Percentiles rank a stretch among this genome's conserved stretches.
phyloP scores from a whole-genome alignment of 2,113 vertebrate species.

The Misgurnus anguillicaudatus region DNA sequence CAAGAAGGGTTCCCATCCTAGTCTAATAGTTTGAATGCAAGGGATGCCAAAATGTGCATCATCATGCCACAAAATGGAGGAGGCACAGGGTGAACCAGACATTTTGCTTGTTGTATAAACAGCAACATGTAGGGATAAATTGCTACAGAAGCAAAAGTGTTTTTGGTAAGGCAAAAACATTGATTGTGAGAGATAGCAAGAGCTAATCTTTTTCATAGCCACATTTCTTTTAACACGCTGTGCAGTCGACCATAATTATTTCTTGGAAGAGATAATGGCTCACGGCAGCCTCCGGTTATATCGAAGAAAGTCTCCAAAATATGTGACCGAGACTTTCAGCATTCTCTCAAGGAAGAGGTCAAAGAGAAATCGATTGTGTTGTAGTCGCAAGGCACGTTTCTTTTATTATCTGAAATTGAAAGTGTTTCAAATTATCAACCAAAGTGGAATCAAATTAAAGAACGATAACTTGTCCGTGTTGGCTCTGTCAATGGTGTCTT shows the following conservation, averaged over 20 bases:
- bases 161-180: neutral
- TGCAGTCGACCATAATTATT: slow-evolving; percentile 31
- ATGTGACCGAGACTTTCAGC: slow-evolving; percentile 19
- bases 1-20: slow-evolving; percentile 32
- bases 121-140: neutral
- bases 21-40: slow-evolving; percentile 48
- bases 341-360: slow-evolving; percentile 49
- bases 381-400: slow-evolving; percentile 41
- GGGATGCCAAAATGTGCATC: slow-evolving; percentile 16
- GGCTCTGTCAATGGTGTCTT: neutral
- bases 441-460: slow-evolving; percentile 28
- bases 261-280: slow-evolving; percentile 38
- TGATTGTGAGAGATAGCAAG: neutral
- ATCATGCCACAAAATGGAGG: slow-evolving; percentile 29
- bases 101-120: slow-evolving; percentile 24
- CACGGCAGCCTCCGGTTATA: neutral
- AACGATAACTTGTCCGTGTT: neutral
- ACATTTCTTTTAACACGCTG: neutral
- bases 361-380: slow-evolving; percentile 52
- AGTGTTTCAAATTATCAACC: slow-evolving; percentile 54
- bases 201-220: slow-evolving; percentile 1
- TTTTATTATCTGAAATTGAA: slow-evolving; percentile 57
- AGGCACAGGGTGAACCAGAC: neutral
- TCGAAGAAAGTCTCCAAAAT: slow-evolving; percentile 2
- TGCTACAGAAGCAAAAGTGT: neutral